Percentiles rank a stretch among this genome's conserved stretches.
Evolutionary conservation across 2,888 invertebrate genomes (phyloP).

Genomic region (Nycteola revayana): DNA sequence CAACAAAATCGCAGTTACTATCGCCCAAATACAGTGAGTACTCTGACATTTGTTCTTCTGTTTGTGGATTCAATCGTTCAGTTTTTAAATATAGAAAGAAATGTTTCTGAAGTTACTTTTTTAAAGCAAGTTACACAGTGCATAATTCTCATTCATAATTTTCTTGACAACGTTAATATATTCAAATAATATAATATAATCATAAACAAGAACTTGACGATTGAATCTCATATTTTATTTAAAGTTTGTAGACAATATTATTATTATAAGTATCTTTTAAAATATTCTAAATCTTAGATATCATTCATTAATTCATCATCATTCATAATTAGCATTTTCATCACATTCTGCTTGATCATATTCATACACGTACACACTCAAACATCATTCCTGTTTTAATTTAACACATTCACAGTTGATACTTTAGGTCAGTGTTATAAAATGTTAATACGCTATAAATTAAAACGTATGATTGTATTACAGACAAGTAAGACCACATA

Average conservation of each 20-base stretch:
- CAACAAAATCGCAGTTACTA: slow-evolving; percentile 72
- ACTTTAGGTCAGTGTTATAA: slow-evolving; percentile 27
- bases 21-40: slow-evolving; percentile 78
- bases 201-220: slow-evolving; percentile 12
- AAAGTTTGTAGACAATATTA: no score
- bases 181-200: no score
- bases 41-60: slow-evolving; percentile 56
- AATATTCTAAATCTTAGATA: slow-evolving; percentile 24
- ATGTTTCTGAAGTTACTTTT: no score
- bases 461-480: no score
- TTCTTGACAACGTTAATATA: no score
- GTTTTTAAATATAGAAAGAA: slow-evolving; percentile 47
- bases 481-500: no score
- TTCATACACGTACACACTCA: slow-evolving; percentile 34
- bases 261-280: slow-evolving; percentile 19
- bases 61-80: slow-evolving; percentile 54
- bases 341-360: slow-evolving; percentile 40
- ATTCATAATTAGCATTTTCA: slow-evolving; percentile 45
- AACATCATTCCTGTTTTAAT: slow-evolving; percentile 31
- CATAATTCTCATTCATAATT: no score
- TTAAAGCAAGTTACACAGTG: no score
- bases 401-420: slow-evolving; percentile 26
- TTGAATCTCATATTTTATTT: slow-evolving; percentile 18
- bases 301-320: slow-evolving; percentile 41
- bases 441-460: slow-evolving; percentile 10